Evolutionary conservation across 2,797 vertebrate genomes (phyloP), one percentile per base, ranked within the genome.

Genomic region (Chrosomus eos): DNA sequence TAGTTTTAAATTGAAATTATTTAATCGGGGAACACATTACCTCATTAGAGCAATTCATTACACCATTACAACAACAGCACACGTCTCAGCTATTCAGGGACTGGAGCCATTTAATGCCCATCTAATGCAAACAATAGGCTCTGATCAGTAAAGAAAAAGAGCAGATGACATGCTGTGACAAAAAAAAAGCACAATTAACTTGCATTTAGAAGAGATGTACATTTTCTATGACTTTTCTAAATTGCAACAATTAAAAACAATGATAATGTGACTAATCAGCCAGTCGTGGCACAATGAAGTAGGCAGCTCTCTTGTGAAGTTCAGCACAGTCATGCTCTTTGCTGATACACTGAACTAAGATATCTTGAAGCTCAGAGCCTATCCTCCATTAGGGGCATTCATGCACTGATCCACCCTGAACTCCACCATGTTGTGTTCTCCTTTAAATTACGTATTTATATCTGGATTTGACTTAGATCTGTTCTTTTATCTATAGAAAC

Each of bases 371-470:
- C 62, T 64, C 14, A 18, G 10, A 81, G 36, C 6, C 4, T 6
- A 19, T 6, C 51, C 40, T 7, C 11, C 7, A 48, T 73, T 51
- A 64, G n/a, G 4, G 55, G 31, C 43, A 62, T 85, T 70, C 55
- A 76, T 83, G 53, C 43, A 81, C 68, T 43, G 13, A 85, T 71
- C 62, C 19, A 31, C 80, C 85, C 78, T 84, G 82, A 43, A 80
- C 78, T 66, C 31, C 43, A 75, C 19, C 36, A 80, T 14, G 28
- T 86, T 89, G 87, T 90, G 90, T 89, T 90, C 88, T 89, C 87
- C 90, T 74, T 70, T 48, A 10, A 18, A 80, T 58, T 43, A 64
- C 83, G 3, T 89, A 89, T 89, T 90, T 89, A 90, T 88, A 51
- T 55, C 84, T 53, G 79, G 4, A 26, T 28, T 66, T 55, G 8